Evolutionary conservation across 2,888 invertebrate species (phyloP), one percentile per base, ranked within the genome.

Genomic region (Tetropium fuscum): DNA sequence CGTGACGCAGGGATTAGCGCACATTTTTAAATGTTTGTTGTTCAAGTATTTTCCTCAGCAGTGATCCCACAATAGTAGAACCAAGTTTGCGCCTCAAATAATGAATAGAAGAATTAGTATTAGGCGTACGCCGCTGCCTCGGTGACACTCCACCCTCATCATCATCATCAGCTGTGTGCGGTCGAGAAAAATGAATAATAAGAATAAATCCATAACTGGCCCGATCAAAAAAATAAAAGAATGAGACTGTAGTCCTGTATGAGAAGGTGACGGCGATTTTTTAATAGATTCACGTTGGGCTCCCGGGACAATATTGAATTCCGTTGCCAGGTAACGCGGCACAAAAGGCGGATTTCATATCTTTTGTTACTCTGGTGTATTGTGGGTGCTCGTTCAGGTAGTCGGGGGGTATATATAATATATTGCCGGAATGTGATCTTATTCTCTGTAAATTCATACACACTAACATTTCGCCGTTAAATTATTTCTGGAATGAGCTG

Each of bases 331-430:
- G 79, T 79, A 79, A 75, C 73, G 70, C 71, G 69, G 77, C 76
- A 79, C 78, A 79, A 78, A 76, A 74, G 77, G 74, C 69, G 77
- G 78, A 79, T 79, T 79, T 78, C 72, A 70, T 72, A 72, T 77
- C 78, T 78, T 76, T 79, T 79, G 79, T 79, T 78, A 73, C 72
- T 70, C 63, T 71, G 61, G 61, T 60, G 74, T 72, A 78, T 78
- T 78, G 79, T 80, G 76, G 79, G 78, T 78, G 79, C 75, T 68
- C 71, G 64, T 74, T 69, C 79, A 78, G 80, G 80, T 80, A 80
- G 76, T 71, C 63, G 69, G 69, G 71, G 65, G 59, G 67, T 63
- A 63, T 58, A n/a, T n/a, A n/a, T n/a, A n/a, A n/a, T n/a, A n/a
- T n/a, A 64, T 71, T 56, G 53, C 51, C 58, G 67, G 70, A 74